Evolutionary conservation across 2,113 vertebrate genomes (phyloP).

Genomic region (Phoenicopterus ruber): DNA sequence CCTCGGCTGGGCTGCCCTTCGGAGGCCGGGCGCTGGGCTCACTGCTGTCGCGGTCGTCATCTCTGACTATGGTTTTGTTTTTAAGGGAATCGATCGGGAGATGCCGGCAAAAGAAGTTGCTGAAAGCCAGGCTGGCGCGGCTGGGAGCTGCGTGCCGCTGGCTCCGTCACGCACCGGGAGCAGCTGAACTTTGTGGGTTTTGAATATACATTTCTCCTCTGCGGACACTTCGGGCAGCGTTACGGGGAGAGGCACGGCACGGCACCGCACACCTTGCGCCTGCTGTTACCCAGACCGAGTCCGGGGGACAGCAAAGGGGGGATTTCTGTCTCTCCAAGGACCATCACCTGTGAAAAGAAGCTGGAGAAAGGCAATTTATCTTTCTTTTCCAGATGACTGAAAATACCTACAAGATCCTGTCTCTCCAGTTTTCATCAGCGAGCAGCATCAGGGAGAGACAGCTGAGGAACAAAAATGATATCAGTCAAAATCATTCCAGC

Average conservation of each 20-base stretch:
- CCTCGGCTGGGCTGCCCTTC: background rate
- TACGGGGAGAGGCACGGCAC: background rate
- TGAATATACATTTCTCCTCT: background rate
- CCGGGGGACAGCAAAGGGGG: background rate
- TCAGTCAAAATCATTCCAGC: background rate
- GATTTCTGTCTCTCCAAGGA: background rate
- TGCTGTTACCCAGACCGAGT: background rate
- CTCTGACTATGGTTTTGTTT: background rate
- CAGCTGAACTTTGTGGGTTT: constrained; percentile 35
- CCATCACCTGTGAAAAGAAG: background rate
- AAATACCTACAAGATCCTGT: background rate
- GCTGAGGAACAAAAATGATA: constrained; percentile 24
- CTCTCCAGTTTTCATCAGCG: background rate
- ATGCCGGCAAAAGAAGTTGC: constrained; percentile 1
- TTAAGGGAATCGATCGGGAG: background rate
- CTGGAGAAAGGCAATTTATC: background rate
- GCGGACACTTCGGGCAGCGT: background rate
- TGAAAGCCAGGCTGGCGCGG: background rate
- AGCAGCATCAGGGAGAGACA: background rate
- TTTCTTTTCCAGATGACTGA: constrained; percentile 59
- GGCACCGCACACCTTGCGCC: background rate
- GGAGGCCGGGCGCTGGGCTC: background rate
- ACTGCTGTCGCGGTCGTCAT: fast-evolving
- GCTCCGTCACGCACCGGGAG: background rate
- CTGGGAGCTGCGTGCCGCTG: background rate